phyloP scores from a whole-genome alignment of 2,888 invertebrate species.

The Piscicola geometra region DNA sequence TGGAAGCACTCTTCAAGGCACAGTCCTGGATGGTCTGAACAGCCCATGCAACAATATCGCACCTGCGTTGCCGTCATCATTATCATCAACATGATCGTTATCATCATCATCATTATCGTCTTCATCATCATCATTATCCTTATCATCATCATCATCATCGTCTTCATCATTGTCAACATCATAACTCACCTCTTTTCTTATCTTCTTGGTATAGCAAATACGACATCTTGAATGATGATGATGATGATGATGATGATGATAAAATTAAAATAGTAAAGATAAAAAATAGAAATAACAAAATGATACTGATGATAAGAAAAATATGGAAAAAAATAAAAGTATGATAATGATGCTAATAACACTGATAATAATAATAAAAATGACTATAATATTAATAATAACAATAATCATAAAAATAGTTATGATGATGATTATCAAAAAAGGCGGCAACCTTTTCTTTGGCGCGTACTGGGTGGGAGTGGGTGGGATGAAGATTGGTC shows the following conservation, averaged over 20 bases:
- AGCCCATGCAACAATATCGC: conserved; percentile 35
- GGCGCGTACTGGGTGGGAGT: conserved; percentile 35
- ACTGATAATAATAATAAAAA: not conserved
- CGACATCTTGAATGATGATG: conserved; percentile 4
- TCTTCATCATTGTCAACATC: no score
- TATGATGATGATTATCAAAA: not conserved
- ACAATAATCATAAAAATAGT: conserved; percentile 1
- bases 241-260: no score
- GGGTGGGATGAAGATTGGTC: conserved; percentile 35
- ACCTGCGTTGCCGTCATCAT: conserved; percentile 16
- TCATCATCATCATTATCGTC: no score
- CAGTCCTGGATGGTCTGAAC: conserved; percentile 35
- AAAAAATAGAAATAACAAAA: conserved; percentile 6
- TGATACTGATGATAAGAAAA: no score
- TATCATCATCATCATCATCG: no score
- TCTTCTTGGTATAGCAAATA: conserved; percentile 28
- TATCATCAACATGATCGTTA: no score
- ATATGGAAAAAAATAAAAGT: not conserved
- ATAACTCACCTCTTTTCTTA: conserved; percentile 34
- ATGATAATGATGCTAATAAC: not conserved
- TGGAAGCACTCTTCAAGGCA: conserved; percentile 37
- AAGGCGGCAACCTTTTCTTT: conserved; percentile 27
- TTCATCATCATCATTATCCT: no score
- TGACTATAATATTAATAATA: conserved; percentile 8
- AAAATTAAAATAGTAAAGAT: not conserved